Conservation (phyloP, 2,797 vertebrate species). For the Apodemus agrarius region DNA sequence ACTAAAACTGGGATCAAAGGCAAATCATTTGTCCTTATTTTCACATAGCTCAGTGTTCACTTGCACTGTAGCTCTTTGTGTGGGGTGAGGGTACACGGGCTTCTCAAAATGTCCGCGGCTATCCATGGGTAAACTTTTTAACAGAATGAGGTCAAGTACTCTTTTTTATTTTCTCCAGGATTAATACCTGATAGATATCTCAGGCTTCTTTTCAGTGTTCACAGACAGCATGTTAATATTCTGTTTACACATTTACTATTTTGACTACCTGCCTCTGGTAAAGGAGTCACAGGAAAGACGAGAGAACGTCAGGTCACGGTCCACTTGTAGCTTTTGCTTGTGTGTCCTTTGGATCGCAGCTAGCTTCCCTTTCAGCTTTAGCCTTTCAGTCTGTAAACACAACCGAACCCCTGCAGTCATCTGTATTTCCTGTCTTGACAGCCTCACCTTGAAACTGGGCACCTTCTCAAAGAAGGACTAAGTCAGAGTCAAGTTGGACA, state of each 20-base stretch:
- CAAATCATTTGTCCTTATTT: background rate
- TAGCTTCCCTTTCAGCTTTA: slow-evolving; percentile 29
- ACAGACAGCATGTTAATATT: background rate
- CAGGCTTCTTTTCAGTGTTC: background rate
- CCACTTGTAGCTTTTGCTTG: slow-evolving; percentile 37
- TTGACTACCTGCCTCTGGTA: background rate
- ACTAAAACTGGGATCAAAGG: slow-evolving; percentile 17
- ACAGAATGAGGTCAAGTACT: background rate
- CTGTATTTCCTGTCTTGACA: slow-evolving; percentile 39
- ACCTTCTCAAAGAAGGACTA: slow-evolving; percentile 59
- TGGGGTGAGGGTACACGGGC: background rate
- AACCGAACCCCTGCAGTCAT: background rate
- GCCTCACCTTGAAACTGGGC: slow-evolving; percentile 61
- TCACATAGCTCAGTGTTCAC: accelerated
- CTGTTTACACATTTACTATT: background rate
- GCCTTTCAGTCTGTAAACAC: background rate
- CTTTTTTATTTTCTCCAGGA: slow-evolving; percentile 19
- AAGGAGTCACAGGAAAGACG: background rate
- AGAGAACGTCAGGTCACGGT: slow-evolving; percentile 37
- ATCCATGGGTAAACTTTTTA: background rate
- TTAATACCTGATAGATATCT: background rate
- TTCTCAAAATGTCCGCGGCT: slow-evolving; percentile 1
- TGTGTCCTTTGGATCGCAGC: slow-evolving; percentile 12
- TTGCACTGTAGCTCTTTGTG: background rate
- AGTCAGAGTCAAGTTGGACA: slow-evolving; percentile 60